Evolutionary conservation across 1,140 invertebrate species (phyloP).

Genomic region (Trinorchestia longiramus): DNA sequence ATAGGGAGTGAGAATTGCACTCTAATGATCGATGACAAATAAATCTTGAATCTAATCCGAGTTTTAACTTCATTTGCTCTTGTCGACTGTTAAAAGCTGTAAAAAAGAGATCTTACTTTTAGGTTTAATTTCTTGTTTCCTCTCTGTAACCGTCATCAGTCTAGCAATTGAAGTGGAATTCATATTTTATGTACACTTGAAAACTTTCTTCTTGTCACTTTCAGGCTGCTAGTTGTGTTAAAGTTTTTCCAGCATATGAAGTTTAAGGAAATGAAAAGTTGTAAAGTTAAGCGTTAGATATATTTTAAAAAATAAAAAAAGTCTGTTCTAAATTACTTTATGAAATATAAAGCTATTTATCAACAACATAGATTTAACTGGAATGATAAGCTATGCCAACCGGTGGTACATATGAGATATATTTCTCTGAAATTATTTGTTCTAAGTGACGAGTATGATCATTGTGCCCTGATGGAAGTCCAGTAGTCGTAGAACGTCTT

Average conservation of each 20-base stretch:
- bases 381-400: background rate
- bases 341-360: background rate
- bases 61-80: too few relatives aligned
- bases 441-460: background rate
- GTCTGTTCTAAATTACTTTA: background rate
- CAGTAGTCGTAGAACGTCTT: slow-evolving; percentile 74
- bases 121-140: too few relatives aligned
- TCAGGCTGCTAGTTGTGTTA: background rate
- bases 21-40: too few relatives aligned
- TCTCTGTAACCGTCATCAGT: background rate
- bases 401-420: background rate
- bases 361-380: background rate
- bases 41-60: too few relatives aligned
- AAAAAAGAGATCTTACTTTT: too few relatives aligned
- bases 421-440: background rate
- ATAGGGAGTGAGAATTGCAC: too few relatives aligned
- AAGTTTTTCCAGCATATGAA: background rate
- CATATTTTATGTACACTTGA: background rate
- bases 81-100: too few relatives aligned
- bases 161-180: background rate
- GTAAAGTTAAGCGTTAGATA: background rate
- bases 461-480: background rate
- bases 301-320: background rate
- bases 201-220: background rate
- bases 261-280: background rate